These are phyloP conservation scores for Oreotrochilus melanogaster DNA, from an alignment of 2,113 vertebrate species.

Conservation along the genomic window DNA sequence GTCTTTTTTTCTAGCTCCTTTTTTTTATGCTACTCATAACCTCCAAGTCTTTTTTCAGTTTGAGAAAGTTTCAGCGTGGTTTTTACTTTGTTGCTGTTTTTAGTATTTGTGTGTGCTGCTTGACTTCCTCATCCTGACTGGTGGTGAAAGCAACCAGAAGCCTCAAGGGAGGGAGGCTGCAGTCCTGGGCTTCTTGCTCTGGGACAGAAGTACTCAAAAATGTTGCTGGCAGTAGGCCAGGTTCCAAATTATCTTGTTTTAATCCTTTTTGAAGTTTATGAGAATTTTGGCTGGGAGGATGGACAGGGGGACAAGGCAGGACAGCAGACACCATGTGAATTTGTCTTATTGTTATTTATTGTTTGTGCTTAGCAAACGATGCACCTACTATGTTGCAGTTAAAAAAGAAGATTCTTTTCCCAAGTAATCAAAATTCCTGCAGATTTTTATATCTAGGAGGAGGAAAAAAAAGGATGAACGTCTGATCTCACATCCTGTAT, in stretches of 20 bases:
- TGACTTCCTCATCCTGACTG: constrained; percentile 6
- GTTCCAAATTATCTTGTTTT: not conserved
- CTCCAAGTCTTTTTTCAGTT: not conserved
- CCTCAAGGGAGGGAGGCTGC: constrained; percentile 16
- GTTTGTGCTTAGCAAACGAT: not conserved
- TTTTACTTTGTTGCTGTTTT: constrained; percentile 9
- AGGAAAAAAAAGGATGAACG: not conserved
- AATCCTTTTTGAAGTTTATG: not conserved
- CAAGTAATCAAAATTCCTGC: not conserved
- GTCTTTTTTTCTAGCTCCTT: not conserved
- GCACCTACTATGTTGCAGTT: not conserved
- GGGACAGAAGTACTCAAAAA: constrained; percentile 17
- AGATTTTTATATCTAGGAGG: not conserved
- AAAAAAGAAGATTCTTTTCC: not conserved
- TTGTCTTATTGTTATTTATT: not conserved
- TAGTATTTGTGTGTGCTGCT: not conserved
- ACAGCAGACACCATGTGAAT: not conserved
- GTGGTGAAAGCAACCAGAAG: not conserved
- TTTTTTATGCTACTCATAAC: not conserved
- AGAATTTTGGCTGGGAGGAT: not conserved
- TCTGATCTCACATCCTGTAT: not conserved
- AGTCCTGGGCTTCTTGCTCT: not conserved
- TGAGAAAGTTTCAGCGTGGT: not conserved
- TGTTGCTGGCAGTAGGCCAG: not conserved
- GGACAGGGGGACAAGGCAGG: not conserved